Base-by-base conservation (phyloP, 2,797 vertebrate species). In the Graptemys geographica region DNA sequence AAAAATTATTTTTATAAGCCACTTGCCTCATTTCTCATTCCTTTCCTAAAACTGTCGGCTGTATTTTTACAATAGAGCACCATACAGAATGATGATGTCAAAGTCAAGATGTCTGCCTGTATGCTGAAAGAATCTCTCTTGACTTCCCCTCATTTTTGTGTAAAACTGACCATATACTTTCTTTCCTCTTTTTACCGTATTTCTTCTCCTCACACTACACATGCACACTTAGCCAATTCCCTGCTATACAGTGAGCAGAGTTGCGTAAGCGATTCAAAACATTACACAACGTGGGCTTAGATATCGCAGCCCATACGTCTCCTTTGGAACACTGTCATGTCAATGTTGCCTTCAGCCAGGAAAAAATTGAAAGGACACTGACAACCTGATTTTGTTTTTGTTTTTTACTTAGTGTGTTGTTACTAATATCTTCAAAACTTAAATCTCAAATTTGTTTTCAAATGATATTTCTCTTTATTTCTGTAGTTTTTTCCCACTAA, bases 51-150 rank as follows among this genome's bases (percentile, higher is more conserved):
- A 65, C 55, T 44, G 25, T 12, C 25, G 62, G 65, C 19, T 0
- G 0, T 78, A 21, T 62, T 87, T 84, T 85, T 49, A 37, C 0
- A 0, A 41, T 28, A 59, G 23, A 55, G 15, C 47, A 56, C 27
- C 21, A 28, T 3, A 62, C 44, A 55, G 33, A 47, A 16, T 82
- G 41, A 79, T 65, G 16, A 81, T 59, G 41, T 52, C 51, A 31
- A 59, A 87, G 56, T 79, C 16, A 25, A 25, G 28, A 13, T 76
- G 21, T 57, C 57, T 31, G 13, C 82, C 83, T 28, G 23, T 79
- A 47, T 0, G 0, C 27, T 80, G n/a, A 18, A 79, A 55, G 5
- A 41, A 15, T 25, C 0, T 0, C 33, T n/a, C 55, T 23, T 52
- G 4, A 28, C 8, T 83, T 51, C 55, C 56, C 47, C 37, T 25